phyloP scores from a whole-genome alignment of 1,140 invertebrate genomes.

The Aleiodes sp. region DNA sequence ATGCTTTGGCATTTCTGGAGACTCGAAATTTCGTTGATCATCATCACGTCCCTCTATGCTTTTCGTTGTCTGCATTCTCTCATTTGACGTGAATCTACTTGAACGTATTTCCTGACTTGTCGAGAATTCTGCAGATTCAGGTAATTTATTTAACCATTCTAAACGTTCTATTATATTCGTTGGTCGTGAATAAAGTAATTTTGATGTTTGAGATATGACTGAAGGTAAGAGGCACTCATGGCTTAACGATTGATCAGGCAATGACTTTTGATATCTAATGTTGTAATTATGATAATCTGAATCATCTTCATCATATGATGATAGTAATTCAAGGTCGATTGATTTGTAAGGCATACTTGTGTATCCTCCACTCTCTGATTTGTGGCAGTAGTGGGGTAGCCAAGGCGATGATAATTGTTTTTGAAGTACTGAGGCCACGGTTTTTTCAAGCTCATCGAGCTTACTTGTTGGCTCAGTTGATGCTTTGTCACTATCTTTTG shows the following conservation, averaged over 20 bases:
- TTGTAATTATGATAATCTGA: conserved; percentile 66
- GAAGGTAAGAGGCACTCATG: conserved; percentile 65
- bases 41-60: not conserved
- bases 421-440: conserved; percentile 48
- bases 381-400: conserved; percentile 62
- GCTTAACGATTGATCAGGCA: conserved; percentile 65
- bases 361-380: conserved; percentile 45
- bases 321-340: conserved; percentile 51
- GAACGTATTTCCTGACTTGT: conserved; percentile 21
- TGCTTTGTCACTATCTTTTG: conserved; percentile 77
- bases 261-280: conserved; percentile 61
- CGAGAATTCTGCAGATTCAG: not conserved
- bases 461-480: conserved; percentile 58
- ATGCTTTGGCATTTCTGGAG: not conserved
- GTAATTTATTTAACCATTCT: conserved; percentile 46
- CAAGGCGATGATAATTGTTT: conserved; percentile 55
- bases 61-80: conserved; percentile 33
- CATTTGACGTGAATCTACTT: conserved; percentile 41
- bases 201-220: conserved; percentile 61
- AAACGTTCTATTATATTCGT: conserved; percentile 54
- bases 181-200: conserved; percentile 41
- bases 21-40: not conserved
- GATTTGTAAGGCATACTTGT: conserved; percentile 50
- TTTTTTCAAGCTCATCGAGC: conserved; percentile 55
- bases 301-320: conserved; percentile 37